Conservation (phyloP, 37 sponge, comb jelly and placozoan genomes). For the Hexactinellida sp. region DNA sequence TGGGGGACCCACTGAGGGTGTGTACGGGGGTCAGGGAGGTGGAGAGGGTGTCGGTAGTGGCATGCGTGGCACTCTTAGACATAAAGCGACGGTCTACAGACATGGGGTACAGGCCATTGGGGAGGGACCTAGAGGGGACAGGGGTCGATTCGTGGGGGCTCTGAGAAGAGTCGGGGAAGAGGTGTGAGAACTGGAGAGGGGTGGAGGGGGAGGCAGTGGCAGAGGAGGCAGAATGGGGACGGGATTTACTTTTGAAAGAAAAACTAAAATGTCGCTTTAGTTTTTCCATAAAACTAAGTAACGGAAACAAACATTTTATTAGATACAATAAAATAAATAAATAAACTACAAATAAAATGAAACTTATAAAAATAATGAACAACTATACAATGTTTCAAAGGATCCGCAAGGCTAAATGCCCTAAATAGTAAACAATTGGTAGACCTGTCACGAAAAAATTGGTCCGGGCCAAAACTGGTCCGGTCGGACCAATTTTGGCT, state of each 20-base stretch:
- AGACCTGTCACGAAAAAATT: too few species aligned
- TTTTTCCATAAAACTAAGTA: not conserved
- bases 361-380: too few species aligned
- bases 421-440: conserved; percentile 57
- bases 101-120: not conserved
- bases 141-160: not conserved
- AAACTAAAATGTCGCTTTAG: not conserved
- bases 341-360: too few species aligned
- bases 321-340: too few species aligned
- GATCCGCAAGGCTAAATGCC: not conserved
- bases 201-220: not conserved
- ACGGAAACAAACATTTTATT: too few species aligned
- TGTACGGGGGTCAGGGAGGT: not conserved
- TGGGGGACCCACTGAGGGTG: not conserved
- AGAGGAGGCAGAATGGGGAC: not conserved
- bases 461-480: too few species aligned
- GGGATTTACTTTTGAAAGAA: not conserved
- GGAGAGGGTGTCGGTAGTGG: not conserved
- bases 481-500: too few species aligned
- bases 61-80: not conserved
- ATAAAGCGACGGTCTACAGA: not conserved
- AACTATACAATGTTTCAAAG: too few species aligned
- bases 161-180: not conserved
- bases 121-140: not conserved
- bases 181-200: not conserved